A percentile compares a stretch with the other conserved stretches of the same genome.
These are phyloP conservation scores for Syngnathoides biaculeatus DNA, from an alignment of 2,113 vertebrate genomes.

Conservation along the genomic window DNA sequence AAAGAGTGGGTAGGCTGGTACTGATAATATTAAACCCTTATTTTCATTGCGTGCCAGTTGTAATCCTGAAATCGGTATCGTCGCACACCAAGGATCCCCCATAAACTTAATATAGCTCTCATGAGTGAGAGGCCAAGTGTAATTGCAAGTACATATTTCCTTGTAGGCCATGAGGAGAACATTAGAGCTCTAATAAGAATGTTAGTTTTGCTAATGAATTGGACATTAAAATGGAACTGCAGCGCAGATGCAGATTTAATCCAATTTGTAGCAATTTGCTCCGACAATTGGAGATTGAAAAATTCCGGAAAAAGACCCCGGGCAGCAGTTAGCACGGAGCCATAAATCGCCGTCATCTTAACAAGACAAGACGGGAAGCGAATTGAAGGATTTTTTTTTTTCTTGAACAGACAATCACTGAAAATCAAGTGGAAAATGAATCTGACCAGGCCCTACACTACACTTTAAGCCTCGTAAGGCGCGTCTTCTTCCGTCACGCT, in stretches of 20 bases:
- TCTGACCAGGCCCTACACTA: conserved; percentile 73
- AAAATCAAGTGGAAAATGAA: conserved; percentile 73
- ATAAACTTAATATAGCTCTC: not conserved
- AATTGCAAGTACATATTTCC: conserved; percentile 27
- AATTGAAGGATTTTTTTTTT: conserved; percentile 67
- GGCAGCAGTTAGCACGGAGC: conserved; percentile 4
- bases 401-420: conserved; percentile 44
- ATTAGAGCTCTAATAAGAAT: conserved; percentile 12
- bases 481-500: conserved; percentile 61
- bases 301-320: conserved; percentile 10
- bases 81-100: not conserved
- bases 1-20: no score
- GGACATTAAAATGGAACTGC: conserved; percentile 41
- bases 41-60: not conserved
- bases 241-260: conserved; percentile 47
- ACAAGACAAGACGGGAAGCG: conserved; percentile 67
- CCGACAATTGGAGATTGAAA: conserved; percentile 30
- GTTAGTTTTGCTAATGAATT: conserved; percentile 56
- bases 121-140: conserved; percentile 11
- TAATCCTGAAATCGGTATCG: not conserved
- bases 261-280: conserved; percentile 45
- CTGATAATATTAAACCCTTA: not conserved
- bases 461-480: conserved; percentile 65
- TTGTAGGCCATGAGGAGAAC: conserved; percentile 11
- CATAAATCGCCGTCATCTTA: conserved; percentile 70